Conservation (phyloP, 2,888 invertebrate species). For the Acrocera orbiculus region DNA sequence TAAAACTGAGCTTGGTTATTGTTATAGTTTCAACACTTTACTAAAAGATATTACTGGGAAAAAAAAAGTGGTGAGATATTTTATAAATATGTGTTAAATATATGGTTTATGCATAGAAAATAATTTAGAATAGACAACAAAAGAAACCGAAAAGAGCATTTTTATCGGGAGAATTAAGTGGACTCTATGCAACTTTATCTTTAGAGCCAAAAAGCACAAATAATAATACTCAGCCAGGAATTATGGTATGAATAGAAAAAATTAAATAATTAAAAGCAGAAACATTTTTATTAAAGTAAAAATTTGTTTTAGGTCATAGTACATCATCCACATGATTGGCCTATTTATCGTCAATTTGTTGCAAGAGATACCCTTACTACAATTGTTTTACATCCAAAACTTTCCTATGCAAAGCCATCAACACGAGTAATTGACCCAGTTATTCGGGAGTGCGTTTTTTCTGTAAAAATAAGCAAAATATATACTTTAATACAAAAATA, state of each 20-base stretch:
- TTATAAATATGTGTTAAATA: too few species aligned
- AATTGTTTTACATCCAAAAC: constrained; percentile 21
- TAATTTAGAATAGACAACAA: too few species aligned
- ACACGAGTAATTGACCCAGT: constrained; percentile 17
- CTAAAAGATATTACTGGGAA: constrained; percentile 17
- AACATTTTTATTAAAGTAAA: too few species aligned
- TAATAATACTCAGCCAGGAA: neutral
- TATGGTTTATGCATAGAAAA: constrained; percentile 17
- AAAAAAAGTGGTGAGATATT: too few species aligned
- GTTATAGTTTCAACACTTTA: constrained; percentile 33
- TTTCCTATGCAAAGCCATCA: constrained; percentile 19
- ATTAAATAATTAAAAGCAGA: too few species aligned
- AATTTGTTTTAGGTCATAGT: constrained; percentile 7
- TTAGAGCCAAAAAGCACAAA: neutral
- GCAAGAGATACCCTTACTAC: constrained; percentile 20
- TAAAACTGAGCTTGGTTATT: constrained; percentile 31
- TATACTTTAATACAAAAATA: neutral
- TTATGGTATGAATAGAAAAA: neutral
- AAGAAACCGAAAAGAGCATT: constrained; percentile 12
- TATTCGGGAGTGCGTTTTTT: constrained; percentile 22
- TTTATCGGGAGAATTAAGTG: constrained; percentile 15
- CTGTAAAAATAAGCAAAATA: constrained; percentile 12
- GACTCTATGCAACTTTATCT: constrained; percentile 8
- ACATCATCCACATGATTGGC: constrained; percentile 14
- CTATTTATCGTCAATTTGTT: constrained; percentile 17